Evolutionary conservation across 2,113 vertebrate genomes (phyloP).

Genomic region (Sinocyclocheilus rhinocerous): DNA sequence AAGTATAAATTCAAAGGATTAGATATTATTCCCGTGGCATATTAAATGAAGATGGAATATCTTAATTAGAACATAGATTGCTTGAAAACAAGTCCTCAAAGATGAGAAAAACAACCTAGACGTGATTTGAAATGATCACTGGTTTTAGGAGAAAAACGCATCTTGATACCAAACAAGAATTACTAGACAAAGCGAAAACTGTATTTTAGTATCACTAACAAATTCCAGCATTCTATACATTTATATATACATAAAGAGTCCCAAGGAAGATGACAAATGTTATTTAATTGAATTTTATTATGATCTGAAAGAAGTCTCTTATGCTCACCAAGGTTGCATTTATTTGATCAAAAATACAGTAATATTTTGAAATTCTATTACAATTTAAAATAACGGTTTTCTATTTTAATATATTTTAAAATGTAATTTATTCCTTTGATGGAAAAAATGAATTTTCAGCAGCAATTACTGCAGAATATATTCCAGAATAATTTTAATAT

Average conservation of each 20-base stretch:
- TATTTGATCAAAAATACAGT: neutral
- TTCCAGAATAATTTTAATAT: no score
- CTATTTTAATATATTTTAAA: neutral
- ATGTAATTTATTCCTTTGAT: neutral
- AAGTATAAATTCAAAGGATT: conserved; percentile 80
- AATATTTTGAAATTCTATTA: neutral
- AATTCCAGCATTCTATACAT: neutral
- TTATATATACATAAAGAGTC: neutral
- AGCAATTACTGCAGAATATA: no score
- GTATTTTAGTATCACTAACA: neutral
- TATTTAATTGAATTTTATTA: neutral
- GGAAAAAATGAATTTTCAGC: no score
- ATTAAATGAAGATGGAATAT: conserved; percentile 77
- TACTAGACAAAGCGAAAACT: neutral
- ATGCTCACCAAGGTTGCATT: neutral
- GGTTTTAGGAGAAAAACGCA: no score
- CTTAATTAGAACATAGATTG: conserved; percentile 69
- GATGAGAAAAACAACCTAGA: conserved; percentile 53
- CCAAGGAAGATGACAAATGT: neutral
- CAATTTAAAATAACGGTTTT: neutral
- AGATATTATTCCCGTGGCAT: conserved; percentile 78
- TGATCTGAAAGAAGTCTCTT: neutral
- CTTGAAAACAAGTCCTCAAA: conserved; percentile 58
- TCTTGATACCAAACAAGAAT: neutral
- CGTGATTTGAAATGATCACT: no score